These are phyloP conservation scores for Rhyacichthys aspro DNA, from an alignment of 2,797 vertebrate species.

Conservation along the genomic window DNA sequence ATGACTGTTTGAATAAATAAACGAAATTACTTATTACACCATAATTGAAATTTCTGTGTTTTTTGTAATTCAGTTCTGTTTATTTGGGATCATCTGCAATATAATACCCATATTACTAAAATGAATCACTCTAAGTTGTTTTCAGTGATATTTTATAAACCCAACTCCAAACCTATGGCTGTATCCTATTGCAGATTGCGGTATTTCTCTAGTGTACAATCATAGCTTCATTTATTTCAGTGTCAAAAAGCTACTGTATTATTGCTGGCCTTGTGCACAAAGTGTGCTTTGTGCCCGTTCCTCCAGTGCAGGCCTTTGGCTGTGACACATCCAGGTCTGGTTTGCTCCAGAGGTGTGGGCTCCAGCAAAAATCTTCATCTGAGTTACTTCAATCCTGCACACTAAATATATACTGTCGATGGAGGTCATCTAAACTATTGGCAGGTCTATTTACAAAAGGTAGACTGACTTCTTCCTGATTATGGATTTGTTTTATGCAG, in stretches of 20 bases:
- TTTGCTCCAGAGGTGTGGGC: conserved; percentile 35
- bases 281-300: conserved; percentile 41
- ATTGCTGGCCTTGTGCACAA: conserved; percentile 49
- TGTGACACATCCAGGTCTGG: conserved; percentile 22
- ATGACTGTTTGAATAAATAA: too few species aligned
- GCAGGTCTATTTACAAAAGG: neutral
- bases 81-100: too few species aligned
- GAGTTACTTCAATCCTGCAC: conserved; percentile 7
- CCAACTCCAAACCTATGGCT: conserved; percentile 9
- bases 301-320: conserved; percentile 21
- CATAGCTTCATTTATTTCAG: conserved; percentile 43
- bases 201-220: conserved; percentile 19
- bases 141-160: conserved; percentile 1
- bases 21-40: too few species aligned
- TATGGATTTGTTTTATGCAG: neutral
- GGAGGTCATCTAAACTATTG: neutral
- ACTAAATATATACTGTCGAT: neutral
- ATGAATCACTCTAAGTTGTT: neutral
- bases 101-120: conserved; percentile 5
- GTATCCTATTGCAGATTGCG: conserved; percentile 11
- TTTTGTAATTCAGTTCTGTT: too few species aligned
- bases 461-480: neutral
- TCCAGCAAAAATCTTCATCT: conserved; percentile 38
- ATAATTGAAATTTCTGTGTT: too few species aligned
- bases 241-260: conserved; percentile 42